Evolutionary conservation across 2,797 vertebrate genomes (phyloP).

Genomic region (Anguilla obscura): DNA sequence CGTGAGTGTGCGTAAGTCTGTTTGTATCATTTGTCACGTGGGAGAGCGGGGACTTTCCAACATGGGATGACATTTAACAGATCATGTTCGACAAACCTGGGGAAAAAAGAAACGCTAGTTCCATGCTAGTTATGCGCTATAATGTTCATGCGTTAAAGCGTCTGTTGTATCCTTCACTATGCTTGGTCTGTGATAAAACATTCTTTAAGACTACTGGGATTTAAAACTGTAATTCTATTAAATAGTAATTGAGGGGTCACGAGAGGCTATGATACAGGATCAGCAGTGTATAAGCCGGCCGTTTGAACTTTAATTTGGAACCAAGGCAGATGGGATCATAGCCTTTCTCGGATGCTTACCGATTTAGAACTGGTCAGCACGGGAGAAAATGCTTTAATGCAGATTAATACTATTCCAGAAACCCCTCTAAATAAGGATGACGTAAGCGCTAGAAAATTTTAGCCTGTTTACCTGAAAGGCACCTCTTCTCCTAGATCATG

Average conservation of each 20-base stretch:
- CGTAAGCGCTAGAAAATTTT: constrained; percentile 65
- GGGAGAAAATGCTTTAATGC: constrained; percentile 69
- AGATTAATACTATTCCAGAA: constrained; percentile 69
- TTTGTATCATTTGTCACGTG: not conserved
- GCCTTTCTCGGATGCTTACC: constrained; percentile 67
- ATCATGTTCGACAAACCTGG: not conserved
- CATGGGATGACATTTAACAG: constrained; percentile 10
- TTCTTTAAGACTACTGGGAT: constrained; percentile 72
- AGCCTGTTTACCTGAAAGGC: constrained; percentile 49
- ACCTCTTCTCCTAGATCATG: constrained; percentile 6
- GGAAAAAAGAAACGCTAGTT: not conserved
- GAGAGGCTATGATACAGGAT: constrained; percentile 78
- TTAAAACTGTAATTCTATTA: constrained; percentile 81
- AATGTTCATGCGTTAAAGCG: not conserved
- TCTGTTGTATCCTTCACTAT: constrained; percentile 37
- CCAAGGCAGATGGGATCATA: constrained; percentile 78
- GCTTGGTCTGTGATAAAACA: constrained; percentile 59
- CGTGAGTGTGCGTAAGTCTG: not conserved
- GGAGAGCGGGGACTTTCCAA: constrained; percentile 10
- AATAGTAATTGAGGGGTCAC: constrained; percentile 78
- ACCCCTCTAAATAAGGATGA: constrained; percentile 70
- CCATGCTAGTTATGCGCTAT: constrained; percentile 13
- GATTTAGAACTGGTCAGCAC: constrained; percentile 63
- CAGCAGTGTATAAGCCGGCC: constrained; percentile 71
- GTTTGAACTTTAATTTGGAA: constrained; percentile 79